Percentiles rank a stretch among this genome's conserved stretches.
These are phyloP conservation scores for Yponomeuta sedellus DNA, from an alignment of 2,888 invertebrate genomes.

Conservation along the genomic window DNA sequence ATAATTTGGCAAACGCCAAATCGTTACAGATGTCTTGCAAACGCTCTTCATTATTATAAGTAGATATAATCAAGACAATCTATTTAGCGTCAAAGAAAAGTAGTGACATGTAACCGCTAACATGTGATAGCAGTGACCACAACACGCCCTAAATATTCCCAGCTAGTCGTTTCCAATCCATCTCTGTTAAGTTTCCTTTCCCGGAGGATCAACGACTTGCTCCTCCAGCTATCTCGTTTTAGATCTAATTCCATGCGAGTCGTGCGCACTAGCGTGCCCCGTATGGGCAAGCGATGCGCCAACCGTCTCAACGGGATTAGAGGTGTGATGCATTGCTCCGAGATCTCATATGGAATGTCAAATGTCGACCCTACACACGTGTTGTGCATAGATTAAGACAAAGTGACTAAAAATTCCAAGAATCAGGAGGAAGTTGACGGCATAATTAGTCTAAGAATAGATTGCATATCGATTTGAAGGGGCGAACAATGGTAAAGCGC, in stretches of 20 bases:
- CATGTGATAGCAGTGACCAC: not conserved
- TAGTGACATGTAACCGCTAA: not conserved
- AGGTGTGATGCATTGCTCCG: slow-evolving; percentile 8
- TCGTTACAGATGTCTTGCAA: not conserved
- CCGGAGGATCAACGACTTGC: slow-evolving; percentile 32
- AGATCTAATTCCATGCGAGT: slow-evolving; percentile 36
- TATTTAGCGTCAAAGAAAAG: not conserved
- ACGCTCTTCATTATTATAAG: not conserved
- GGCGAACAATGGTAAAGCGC: not conserved
- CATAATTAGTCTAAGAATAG: not conserved
- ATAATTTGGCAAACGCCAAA: not conserved
- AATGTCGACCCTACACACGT: not conserved
- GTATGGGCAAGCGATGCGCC: slow-evolving; percentile 13
- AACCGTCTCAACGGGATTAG: slow-evolving; percentile 11
- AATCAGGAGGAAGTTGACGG: not conserved
- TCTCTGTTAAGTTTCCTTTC: slow-evolving; percentile 9
- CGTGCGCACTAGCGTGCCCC: slow-evolving; percentile 23
- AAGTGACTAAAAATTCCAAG: not conserved
- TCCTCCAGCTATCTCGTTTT: slow-evolving; percentile 36
- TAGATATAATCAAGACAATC: not conserved
- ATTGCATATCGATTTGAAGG: not conserved
- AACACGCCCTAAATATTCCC: not conserved
- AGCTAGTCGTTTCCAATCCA: not conserved
- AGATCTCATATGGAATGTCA: slow-evolving; percentile 5
- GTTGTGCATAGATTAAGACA: not conserved